Base-by-base conservation (phyloP, 1,140 invertebrate genomes). In the Drosophila kohkoa region DNA sequence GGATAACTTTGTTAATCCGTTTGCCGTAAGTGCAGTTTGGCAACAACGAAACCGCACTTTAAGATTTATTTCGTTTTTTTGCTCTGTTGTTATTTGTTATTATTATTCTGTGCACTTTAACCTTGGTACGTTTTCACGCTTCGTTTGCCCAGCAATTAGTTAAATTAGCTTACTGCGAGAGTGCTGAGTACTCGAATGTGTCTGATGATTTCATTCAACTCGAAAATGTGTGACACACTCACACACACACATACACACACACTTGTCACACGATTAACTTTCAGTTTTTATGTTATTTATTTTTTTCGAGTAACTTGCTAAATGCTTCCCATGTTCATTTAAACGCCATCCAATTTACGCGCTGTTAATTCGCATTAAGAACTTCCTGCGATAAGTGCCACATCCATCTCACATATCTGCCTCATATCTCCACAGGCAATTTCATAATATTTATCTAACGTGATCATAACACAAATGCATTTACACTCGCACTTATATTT, bases 371-470 rank as follows among this genome's bases (percentile, higher is more conserved):
- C 48, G 11, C 57, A 74, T 75, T 70, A 58, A 32, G 41, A 69
- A 74, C 65, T 75, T 75, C 45, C 66, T 70, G 49, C 16, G 16
- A 64, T 64, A 63, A 62, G 35, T 49, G 58, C 45, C 66, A 77
- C 59, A 60, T 59, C 25, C 35, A 78, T 75, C 57, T 13, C 13
- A 8, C 30, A 57, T 79, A 72, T 68, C 60, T 55, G 30, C 55
- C 43, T 60, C 16, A 30, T 46, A 48, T 43, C 38, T 55, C 48
- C 28, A 65, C 25, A 16, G 3, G 15, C 55, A 67, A 64, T 86
- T 82, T 82, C 79, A 88, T 82, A 87, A 88, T 82, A 87, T 77
- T 87, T 88, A 73, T 78, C 75, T 85, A 70, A 79, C 74, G 68
- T 75, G 82, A 85, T 83, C 81, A 60, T 49, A 45, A 38, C 35